Conservation (phyloP, 2,888 invertebrate genomes). For the Ptycholaimellus sp. region DNA sequence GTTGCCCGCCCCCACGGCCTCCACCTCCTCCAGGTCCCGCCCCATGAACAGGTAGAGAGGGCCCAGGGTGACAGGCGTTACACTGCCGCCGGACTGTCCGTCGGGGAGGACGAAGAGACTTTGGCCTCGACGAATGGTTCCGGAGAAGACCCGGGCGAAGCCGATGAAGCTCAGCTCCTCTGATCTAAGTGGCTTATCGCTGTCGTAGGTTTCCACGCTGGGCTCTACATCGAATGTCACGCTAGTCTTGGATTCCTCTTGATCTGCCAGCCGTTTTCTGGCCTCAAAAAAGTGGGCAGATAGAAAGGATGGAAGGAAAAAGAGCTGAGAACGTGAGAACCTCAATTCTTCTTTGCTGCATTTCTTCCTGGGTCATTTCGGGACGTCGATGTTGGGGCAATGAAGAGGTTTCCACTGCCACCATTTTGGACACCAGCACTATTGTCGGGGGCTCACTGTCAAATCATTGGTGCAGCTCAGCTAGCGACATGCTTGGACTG, state of each 20-base stretch:
- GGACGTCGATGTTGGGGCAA: background rate
- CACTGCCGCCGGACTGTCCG: constrained; percentile 41
- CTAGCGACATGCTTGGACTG: too few species aligned
- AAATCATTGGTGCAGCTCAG: too few species aligned
- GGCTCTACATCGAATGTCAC: too few species aligned
- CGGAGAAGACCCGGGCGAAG: constrained; percentile 75
- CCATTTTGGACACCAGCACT: constrained; percentile 68
- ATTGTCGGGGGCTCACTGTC: too few species aligned
- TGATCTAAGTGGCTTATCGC: background rate
- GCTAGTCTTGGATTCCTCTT: too few species aligned
- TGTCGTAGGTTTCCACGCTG: too few species aligned
- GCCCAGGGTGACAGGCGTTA: constrained; percentile 33
- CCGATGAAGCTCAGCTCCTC: constrained; percentile 47
- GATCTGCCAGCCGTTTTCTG: too few species aligned
- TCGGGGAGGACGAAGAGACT: constrained; percentile 59
- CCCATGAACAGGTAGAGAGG: constrained; percentile 73
- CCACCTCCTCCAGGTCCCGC: constrained; percentile 52
- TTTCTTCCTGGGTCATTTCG: background rate
- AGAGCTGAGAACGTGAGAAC: too few species aligned
- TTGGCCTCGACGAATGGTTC: constrained; percentile 48
- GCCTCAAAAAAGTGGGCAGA: too few species aligned
- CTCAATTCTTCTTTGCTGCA: too few species aligned
- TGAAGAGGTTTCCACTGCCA: constrained; percentile 34
- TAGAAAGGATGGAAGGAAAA: too few species aligned
- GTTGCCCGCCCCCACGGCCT: constrained; percentile 48